Evolutionary conservation across 2,888 invertebrate genomes (phyloP), one percentile per base, ranked within the genome.

Genomic region (Cordylochernes scorpioides): DNA sequence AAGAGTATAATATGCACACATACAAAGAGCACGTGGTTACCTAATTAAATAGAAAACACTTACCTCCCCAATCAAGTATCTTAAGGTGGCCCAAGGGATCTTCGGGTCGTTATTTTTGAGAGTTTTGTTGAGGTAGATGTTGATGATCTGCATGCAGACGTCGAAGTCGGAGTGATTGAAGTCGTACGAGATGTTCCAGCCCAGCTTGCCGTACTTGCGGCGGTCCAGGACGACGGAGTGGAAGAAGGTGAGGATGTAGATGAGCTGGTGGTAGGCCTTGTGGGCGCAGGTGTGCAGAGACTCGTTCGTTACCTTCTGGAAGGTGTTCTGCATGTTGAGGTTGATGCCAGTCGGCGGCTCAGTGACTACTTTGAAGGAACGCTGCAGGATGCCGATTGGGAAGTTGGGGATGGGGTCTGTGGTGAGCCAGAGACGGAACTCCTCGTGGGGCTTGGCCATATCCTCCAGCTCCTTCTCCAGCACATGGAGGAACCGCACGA

Each of bases 151-250:
- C 45, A 72, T 65, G 55, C 80, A 80, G 17, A 84, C 80, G 35
- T 68, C 65, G 52, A 84, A 84, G 54, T 86, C 86, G 0, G 78
- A 73, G 53, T 84, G 54, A 52, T 77, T 80, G 55, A 86, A 86
- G 54, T 86, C 84, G 52, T 86, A 86, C 29, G 65, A 62, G 39
- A 84, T 75, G 50, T 86, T 86, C 82, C 84, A 86, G 1, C 86
- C 86, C 32, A 84, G 71, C 57, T 84, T 84, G 46, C 74, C 80
- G 51, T 84, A 86, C 49, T 80, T 82, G 39, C 80, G 64, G 25
- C 86, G 64, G 52, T 86, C 86, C 67, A 74, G 51, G 1, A 84
- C 71, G 0, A 84, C 82, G 6, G 78, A 84, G 50, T 86, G 84
- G 58, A 84, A 84, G 58, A 86, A 86, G 0, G 78, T 77, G 24